Base-by-base conservation (phyloP, 2,888 invertebrate genomes). In the Oscheius sp. region DNA sequence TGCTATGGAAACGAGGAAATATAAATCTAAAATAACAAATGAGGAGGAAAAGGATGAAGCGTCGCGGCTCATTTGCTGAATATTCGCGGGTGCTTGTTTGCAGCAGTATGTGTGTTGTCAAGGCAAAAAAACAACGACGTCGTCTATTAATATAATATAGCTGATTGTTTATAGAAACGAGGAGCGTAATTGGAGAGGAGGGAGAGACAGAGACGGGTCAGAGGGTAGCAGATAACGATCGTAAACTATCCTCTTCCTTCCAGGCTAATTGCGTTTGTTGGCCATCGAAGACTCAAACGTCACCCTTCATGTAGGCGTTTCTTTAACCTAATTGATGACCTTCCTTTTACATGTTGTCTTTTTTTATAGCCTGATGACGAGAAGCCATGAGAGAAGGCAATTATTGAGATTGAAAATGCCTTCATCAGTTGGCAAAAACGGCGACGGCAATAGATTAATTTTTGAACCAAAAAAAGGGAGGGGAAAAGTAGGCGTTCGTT, bases 191-290 rank as follows among this genome's bases (percentile, higher is more conserved):
- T 36, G 8, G 14, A 36, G 14, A 36, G 8, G 14, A 36, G 36
- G 36, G 36, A 36, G 14, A 9, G 36, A 36, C 8, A 36, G 36
- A 9, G 54, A 32, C 9, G 54, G 54, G 54, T 54, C 54, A 54
- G 54, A 54, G 54, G 54, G 33, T n/a, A n/a, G n/a, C 54, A 54
- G 54, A 54, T 54, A 54, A 32, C 54, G 17, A 54, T 54, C 54
- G 54, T 54, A 54, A 54, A 54, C 54, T 54, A 54, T 54, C 33
- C 54, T 14, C 12, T 3, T 22, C 54, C 54, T 17, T 32, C 28
- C 12, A 32, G 51, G 30, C 32, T 54, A 54, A 54, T 54, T 32
- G 54, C 36, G 54, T 54, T 54, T 54, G 54, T 54, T 54, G 54
- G 28, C 30, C 30, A 8, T 14, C 8, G 47, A 22, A 17, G 12